Conservation (phyloP, 2,113 vertebrate genomes). For the Panthera tigris region DNA sequence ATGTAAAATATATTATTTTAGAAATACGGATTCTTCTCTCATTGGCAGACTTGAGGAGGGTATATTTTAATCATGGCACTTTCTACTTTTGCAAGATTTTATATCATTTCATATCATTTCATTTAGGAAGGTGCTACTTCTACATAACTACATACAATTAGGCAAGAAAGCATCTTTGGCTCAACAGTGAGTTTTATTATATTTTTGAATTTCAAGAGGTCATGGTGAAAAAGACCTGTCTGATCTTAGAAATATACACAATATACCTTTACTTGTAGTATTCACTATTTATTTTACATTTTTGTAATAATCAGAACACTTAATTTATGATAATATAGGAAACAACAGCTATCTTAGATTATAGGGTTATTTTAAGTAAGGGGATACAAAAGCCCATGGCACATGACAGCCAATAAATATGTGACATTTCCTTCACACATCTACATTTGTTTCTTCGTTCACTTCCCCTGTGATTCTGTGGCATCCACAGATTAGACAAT, state of each 20-base stretch:
- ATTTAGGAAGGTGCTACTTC: neutral
- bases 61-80: conserved; percentile 24
- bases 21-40: conserved; percentile 12
- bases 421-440: neutral
- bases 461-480: neutral
- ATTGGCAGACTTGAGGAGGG: neutral
- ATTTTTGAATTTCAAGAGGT: conserved; percentile 13
- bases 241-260: conserved; percentile 10
- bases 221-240: neutral
- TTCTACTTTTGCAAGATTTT: neutral
- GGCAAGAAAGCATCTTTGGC: conserved; percentile 7
- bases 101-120: too few species aligned
- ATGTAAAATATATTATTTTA: conserved; percentile 16
- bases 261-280: conserved; percentile 5
- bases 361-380: neutral
- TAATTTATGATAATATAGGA: conserved; percentile 30
- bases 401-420: neutral
- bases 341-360: neutral
- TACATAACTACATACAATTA: neutral
- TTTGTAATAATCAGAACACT: neutral
- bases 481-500: neutral
- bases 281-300: neutral
- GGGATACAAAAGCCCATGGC: neutral
- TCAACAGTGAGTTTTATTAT: neutral
- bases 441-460: neutral